These are phyloP conservation scores for Phacellophora camtschatica DNA, from an alignment of 30 jellyfish, hydroid and myxozoan species.

Conservation along the genomic window DNA sequence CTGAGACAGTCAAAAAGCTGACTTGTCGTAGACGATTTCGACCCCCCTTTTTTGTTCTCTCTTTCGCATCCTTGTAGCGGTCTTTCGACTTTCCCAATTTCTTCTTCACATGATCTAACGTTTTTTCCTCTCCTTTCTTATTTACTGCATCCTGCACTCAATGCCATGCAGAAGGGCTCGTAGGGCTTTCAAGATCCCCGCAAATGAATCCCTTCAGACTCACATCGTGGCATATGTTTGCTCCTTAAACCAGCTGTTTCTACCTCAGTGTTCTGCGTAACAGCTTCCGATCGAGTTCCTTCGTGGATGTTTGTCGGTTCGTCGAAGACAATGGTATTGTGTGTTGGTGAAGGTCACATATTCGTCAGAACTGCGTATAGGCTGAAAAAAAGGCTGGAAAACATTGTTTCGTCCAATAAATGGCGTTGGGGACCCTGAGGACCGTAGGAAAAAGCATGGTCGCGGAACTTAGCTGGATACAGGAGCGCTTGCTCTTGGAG, in stretches of 20 bases:
- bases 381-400: not conserved
- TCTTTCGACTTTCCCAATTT: not conserved
- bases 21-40: no score
- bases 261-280: not conserved
- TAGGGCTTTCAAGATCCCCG: not conserved
- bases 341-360: no score
- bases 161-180: not conserved
- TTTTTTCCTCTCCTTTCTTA: not conserved
- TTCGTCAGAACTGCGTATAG: no score
- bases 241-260: not conserved
- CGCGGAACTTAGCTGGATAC: not conserved
- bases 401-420: not conserved
- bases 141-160: not conserved
- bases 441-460: not conserved
- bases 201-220: not conserved
- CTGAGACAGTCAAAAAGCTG: no score
- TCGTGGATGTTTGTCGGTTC: not conserved
- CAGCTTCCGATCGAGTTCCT: not conserved
- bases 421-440: not conserved
- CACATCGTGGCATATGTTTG: not conserved
- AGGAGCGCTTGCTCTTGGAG: not conserved
- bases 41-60: no score
- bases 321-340: not conserved
- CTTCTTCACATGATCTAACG: not conserved
- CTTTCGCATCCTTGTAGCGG: not conserved